These are phyloP conservation scores for Tenthredo distinguenda DNA, from an alignment of 2,888 invertebrate genomes.

Conservation along the genomic window DNA sequence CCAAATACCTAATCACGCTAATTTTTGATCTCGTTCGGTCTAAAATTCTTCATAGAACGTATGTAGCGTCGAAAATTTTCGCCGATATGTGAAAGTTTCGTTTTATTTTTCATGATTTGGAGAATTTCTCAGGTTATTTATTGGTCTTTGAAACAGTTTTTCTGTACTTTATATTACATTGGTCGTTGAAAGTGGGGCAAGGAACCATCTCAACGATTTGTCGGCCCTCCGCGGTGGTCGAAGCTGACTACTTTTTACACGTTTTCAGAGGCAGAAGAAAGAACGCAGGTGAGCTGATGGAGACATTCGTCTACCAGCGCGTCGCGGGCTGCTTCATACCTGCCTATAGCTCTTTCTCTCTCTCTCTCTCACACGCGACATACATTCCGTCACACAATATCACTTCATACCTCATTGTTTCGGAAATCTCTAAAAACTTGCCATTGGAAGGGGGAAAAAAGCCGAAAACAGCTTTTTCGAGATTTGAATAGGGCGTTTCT, in stretches of 20 bases:
- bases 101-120: not conserved
- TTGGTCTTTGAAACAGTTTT: not conserved
- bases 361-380: not conserved
- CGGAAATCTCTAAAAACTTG: not conserved
- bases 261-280: not conserved
- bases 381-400: slow-evolving; percentile 18
- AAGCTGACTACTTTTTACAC: slow-evolving; percentile 33
- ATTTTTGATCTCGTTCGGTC: too few relatives aligned
- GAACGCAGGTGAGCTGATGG: slow-evolving; percentile 35
- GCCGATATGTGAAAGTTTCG: not conserved
- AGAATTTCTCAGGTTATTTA: not conserved
- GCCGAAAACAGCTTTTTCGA: not conserved
- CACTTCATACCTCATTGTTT: not conserved
- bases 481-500: not conserved
- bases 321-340: not conserved
- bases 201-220: slow-evolving; percentile 28
- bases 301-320: slow-evolving; percentile 13
- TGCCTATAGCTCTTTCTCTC: not conserved
- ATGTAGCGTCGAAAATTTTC: not conserved
- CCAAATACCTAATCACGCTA: too few relatives aligned
- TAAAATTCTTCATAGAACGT: too few relatives aligned
- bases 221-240: slow-evolving; percentile 28
- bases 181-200: not conserved
- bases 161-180: not conserved
- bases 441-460: not conserved